Evolutionary conservation across 2,113 vertebrate species (phyloP), one percentile per base, ranked within the genome.

Genomic region (Apteryx owenii): DNA sequence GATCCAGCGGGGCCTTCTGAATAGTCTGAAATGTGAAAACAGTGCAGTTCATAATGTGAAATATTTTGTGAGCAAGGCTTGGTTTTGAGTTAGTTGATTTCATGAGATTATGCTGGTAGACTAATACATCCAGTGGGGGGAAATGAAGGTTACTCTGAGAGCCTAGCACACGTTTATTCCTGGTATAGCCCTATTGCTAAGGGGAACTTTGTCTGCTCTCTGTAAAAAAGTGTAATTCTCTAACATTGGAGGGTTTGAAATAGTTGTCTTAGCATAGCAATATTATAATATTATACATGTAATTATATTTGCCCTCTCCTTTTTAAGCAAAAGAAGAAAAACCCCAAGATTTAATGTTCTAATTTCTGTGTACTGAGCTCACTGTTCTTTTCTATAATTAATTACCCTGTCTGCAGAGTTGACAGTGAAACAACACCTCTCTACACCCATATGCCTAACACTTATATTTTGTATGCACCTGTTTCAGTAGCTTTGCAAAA

Each of bases 391-490:
- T 75, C 31, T 50, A 3, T 12, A 25, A 23, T 5, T 28, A 23
- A 16, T 69, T 91, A 10, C 22, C 19, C 2, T n/a, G 7, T 42
- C 46, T 85, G 60, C 53, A 62, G 12, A 62, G 23, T 12, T 61
- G 23, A n/a, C 5, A 26, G 21, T 36, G 22, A n/a, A 62, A 19
- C 3, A 9, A 16, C 40, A 54, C 12, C 36, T 21, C 7, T 5
- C 33, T 50, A 26, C 20, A 70, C 4, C 20, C 0, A 0, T 42
- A 33, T 64, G 33, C 10, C 38, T 42, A 3, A 2, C 54, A 31
- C 29, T 7, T 12, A 9, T 21, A 23, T 61, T 87, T 85, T 51
- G 21, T 28, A 19, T 13, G 10, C 26, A 26, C 4, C 5, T 77
- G 61, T 76, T 53, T 40, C 51, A 26, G 16, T 10, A 60, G 25